Evolutionary conservation across 1,140 invertebrate species (phyloP).

Genomic region (Orchesella cincta): DNA sequence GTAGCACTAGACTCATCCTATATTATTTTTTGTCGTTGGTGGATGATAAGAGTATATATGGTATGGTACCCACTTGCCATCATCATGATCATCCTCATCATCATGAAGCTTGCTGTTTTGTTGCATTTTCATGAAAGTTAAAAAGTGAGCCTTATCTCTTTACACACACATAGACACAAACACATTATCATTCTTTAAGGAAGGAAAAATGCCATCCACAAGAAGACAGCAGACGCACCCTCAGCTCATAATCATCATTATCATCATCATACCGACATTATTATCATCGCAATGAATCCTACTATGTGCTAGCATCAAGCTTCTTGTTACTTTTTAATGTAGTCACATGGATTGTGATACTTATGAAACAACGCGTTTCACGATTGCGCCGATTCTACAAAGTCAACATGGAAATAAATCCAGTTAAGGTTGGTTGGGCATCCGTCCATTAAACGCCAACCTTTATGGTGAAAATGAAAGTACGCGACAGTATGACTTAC

Average conservation of each 20-base stretch:
- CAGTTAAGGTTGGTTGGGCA: too few species aligned
- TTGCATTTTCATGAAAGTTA: constrained; percentile 7
- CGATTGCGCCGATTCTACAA: too few species aligned
- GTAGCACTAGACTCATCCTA: not conserved
- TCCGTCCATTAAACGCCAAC: too few species aligned
- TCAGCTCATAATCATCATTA: not conserved
- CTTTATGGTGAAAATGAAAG: too few species aligned
- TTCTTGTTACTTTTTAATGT: too few species aligned
- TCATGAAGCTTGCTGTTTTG: not conserved
- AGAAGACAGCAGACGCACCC: not conserved
- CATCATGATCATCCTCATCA: not conserved
- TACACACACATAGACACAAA: constrained; percentile 1
- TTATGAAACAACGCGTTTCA: too few species aligned
- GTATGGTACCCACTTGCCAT: too few species aligned
- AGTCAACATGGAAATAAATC: too few species aligned
- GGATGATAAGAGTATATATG: not conserved
- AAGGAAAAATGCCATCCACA: not conserved
- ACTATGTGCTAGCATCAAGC: too few species aligned
- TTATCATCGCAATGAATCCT: too few species aligned
- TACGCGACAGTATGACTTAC: too few species aligned
- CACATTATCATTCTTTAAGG: constrained; percentile 6
- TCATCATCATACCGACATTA: not conserved
- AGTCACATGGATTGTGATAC: too few species aligned
- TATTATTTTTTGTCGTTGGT: not conserved
- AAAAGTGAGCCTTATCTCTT: constrained; percentile 2